Evolutionary conservation across 2,797 vertebrate species (phyloP).

Genomic region (Pseudotriccus pelzelni): DNA sequence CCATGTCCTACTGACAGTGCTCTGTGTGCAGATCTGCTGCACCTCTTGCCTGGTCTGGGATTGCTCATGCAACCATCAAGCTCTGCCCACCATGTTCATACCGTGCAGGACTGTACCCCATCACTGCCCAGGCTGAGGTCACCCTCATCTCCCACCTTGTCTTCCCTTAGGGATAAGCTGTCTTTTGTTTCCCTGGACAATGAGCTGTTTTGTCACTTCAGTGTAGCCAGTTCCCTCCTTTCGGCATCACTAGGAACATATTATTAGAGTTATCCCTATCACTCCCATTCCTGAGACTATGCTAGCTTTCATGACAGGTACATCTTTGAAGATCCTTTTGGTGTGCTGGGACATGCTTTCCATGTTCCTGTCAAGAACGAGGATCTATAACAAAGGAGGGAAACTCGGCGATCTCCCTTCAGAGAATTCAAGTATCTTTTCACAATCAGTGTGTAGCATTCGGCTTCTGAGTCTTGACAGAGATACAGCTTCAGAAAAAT

Average conservation of each 20-base stretch:
- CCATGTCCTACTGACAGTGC: neutral
- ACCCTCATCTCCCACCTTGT: neutral
- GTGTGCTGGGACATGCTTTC: neutral
- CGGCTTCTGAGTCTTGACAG: neutral
- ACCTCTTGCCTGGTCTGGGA: neutral
- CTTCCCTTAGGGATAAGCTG: neutral
- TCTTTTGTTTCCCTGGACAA: neutral
- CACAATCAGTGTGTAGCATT: neutral
- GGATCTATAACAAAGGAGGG: neutral
- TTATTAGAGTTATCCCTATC: neutral
- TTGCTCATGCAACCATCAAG: fast-evolving
- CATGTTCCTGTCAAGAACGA: neutral
- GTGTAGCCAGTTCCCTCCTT: neutral
- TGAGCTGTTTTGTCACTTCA: neutral
- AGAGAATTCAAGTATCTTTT: neutral
- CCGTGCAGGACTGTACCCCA: neutral
- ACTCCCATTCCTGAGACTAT: neutral
- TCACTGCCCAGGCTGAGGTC: neutral
- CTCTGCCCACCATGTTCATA: neutral
- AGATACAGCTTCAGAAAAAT: neutral
- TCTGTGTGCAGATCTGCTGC: neutral
- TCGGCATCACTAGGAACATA: neutral
- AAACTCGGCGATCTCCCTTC: neutral
- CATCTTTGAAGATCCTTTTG: neutral
- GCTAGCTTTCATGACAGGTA: neutral